Conservation (phyloP, 2,797 vertebrate genomes). For the Semotilus atromaculatus region DNA sequence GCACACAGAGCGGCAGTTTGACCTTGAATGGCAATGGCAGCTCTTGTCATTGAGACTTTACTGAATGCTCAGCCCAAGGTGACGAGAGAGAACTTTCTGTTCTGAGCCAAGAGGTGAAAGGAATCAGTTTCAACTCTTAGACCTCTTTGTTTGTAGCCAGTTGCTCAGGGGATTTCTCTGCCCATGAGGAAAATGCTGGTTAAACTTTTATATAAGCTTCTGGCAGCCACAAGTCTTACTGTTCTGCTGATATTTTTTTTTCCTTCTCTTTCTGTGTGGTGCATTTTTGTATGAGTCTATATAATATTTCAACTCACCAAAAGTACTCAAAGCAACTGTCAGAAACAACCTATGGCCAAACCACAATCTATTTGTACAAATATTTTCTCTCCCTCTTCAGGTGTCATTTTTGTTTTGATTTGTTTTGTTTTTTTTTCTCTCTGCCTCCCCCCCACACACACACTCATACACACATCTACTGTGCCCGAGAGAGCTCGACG, state of each 20-base stretch:
- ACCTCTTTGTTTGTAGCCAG: slow-evolving; percentile 48
- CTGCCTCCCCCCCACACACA: background rate
- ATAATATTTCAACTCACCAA: slow-evolving; percentile 35
- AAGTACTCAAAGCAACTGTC: background rate
- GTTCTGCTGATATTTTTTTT: slow-evolving; percentile 20
- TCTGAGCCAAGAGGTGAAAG: slow-evolving; percentile 40
- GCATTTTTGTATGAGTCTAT: slow-evolving; percentile 1
- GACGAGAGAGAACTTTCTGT: slow-evolving; percentile 45
- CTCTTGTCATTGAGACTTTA: slow-evolving; percentile 32
- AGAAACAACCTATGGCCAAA: slow-evolving; percentile 17
- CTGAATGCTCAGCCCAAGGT: slow-evolving; percentile 39
- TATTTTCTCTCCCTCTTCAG: slow-evolving; percentile 17
- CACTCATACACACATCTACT: too few relatives aligned
- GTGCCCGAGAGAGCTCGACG: too few relatives aligned
- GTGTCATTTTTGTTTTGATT: background rate
- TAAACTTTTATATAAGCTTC: slow-evolving; percentile 48
- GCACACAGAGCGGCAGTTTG: background rate
- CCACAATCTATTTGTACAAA: slow-evolving; percentile 19
- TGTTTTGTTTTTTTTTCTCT: background rate
- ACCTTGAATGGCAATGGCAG: slow-evolving; percentile 16
- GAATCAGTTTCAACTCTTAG: slow-evolving; percentile 42
- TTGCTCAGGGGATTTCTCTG: slow-evolving; percentile 46
- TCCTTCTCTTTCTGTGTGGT: background rate
- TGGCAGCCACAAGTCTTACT: slow-evolving; percentile 27
- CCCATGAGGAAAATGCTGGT: slow-evolving; percentile 38